Evolutionary conservation across 2,888 invertebrate species (phyloP).

Genomic region (Noctua fimbriata): DNA sequence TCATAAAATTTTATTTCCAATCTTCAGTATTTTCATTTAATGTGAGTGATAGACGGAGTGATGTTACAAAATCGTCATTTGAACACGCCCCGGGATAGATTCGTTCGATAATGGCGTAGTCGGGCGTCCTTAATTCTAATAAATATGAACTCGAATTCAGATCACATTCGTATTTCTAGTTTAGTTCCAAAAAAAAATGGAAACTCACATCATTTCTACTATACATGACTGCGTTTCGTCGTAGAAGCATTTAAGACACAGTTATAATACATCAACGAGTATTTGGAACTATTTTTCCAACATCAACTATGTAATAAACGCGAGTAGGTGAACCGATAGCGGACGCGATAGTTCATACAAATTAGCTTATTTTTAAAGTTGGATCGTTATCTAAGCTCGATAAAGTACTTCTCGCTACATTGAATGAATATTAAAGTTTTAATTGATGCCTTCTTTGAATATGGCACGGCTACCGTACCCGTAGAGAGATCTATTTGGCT

Average conservation of each 20-base stretch:
- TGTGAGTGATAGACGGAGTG: slow-evolving; percentile 47
- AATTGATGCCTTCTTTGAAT: slow-evolving; percentile 82
- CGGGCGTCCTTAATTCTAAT: slow-evolving; percentile 28
- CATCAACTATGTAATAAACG: slow-evolving; percentile 36
- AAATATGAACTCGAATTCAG: slow-evolving; percentile 33
- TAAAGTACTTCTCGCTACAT: slow-evolving; percentile 67
- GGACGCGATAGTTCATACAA: slow-evolving; percentile 56
- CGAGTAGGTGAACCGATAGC: slow-evolving; percentile 43
- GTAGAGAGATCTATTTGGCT: slow-evolving; percentile 77
- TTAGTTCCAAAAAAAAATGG: slow-evolving; percentile 4
- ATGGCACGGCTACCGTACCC: slow-evolving; percentile 64
- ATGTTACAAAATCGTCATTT: slow-evolving; percentile 33
- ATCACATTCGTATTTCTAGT: slow-evolving; percentile 26
- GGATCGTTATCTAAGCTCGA: slow-evolving; percentile 64
- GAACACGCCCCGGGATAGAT: slow-evolving; percentile 26
- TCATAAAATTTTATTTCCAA: slow-evolving; percentile 46
- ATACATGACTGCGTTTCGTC: background rate
- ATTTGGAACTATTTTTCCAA: slow-evolving; percentile 29
- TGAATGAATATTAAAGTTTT: slow-evolving; percentile 84
- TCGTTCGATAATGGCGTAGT: slow-evolving; percentile 29
- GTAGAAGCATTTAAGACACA: slow-evolving; percentile 7
- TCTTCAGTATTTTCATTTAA: slow-evolving; percentile 42
- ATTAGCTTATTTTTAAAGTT: slow-evolving; percentile 66
- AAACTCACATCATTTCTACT: too few species aligned
- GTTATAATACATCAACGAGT: slow-evolving; percentile 19